Base-by-base conservation (phyloP, 2,797 vertebrate genomes). In the Cirrhinus molitorella region DNA sequence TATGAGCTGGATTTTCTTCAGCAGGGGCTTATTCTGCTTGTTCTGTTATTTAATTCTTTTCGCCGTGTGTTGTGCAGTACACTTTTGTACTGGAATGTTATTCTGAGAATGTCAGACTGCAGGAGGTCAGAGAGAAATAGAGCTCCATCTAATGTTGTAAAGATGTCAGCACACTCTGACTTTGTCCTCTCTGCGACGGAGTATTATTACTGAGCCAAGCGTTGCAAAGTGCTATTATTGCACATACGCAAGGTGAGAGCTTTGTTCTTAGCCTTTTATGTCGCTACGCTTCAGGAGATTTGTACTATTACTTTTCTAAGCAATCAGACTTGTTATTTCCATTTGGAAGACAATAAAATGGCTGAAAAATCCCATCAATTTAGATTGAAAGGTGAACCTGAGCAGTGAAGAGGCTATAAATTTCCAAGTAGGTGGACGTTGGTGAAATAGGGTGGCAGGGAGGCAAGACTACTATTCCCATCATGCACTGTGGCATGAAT, bases 141-240 rank as follows among this genome's bases (percentile, higher is more conserved):
- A 92, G 93, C 92, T 85, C 94, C 94, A 93, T 93, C 94, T 91
- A 90, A 87, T 94, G 94, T 89, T 37, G 6, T 23, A 63, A 0
- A 23, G 0, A 0, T 5, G 61, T 65, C 67, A 85, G 65, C 91
- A 89, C 91, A 89, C 25, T 11, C 68, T 45, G 49, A 45, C n/a
- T 49, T 79, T 34, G 28, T 34, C 34, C 34, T 43, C 49, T 2
- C 73, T 16, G 40, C 19, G n/a, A 25, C 23, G 25, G 12, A 49
- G 21, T 31, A 43, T 10, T 40, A 47, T 81, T 71, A 61, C 19
- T 34, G 28, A 59, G 40, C 40, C 40, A 31, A 55, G 19, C 21
- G 7, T 74, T 28, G n/a, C 71, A 31, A 19, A 63, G 61, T 16
- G 14, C 4, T 63, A 31, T 63, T 63, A 31, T 63, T 17, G 7